These are phyloP conservation scores for Podargus strigoides DNA, from an alignment of 2,797 vertebrate species.

Conservation along the genomic window DNA sequence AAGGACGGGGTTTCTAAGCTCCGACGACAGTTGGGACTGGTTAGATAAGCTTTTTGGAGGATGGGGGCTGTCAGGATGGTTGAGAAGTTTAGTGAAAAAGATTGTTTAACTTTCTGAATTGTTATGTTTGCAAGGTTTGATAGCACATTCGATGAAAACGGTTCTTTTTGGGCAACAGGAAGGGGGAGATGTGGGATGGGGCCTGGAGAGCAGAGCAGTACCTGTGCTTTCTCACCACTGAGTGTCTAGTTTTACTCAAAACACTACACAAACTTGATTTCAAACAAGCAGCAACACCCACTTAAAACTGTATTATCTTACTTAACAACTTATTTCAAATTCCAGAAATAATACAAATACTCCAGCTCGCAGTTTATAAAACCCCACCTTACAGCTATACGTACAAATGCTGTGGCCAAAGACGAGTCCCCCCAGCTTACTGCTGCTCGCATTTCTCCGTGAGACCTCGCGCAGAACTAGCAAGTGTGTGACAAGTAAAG, in stretches of 20 bases:
- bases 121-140: too few relatives aligned
- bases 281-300: neutral
- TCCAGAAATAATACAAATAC: accelerated
- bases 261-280: neutral
- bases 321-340: neutral
- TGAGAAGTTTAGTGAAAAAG: too few relatives aligned
- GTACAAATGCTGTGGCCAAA: neutral
- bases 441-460: neutral
- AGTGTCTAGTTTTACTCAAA: neutral
- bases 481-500: neutral
- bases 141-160: too few relatives aligned
- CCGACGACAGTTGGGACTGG: too few relatives aligned
- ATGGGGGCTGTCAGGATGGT: too few relatives aligned
- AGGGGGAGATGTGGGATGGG: too few relatives aligned
- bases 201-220: too few relatives aligned
- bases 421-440: neutral
- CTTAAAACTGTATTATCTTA: neutral
- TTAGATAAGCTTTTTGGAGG: too few relatives aligned
- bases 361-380: neutral
- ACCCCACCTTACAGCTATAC: neutral
- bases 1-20: too few relatives aligned
- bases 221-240: neutral
- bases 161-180: too few relatives aligned
- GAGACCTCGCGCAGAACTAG: neutral
- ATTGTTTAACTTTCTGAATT: too few relatives aligned